Percentiles rank a stretch among this genome's conserved stretches.
phyloP scores from a whole-genome alignment of 2,888 invertebrate species.

The Dione vanillae region DNA sequence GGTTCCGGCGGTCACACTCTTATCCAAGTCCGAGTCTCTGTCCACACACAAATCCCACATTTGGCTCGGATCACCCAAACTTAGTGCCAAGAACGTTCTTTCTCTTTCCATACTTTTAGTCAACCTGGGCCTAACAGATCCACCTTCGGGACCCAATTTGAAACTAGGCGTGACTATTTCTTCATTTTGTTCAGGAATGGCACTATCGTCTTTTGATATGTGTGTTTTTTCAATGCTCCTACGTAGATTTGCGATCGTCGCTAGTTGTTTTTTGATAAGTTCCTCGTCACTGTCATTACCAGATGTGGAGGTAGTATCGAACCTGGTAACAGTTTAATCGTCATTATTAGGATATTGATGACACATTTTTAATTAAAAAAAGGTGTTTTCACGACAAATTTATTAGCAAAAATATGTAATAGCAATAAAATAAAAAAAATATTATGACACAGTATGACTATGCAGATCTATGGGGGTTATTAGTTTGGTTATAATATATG shows the following conservation, averaged over 20 bases:
- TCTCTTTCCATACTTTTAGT: slow-evolving; percentile 72
- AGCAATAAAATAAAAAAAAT: too few species aligned
- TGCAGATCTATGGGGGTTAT: too few species aligned
- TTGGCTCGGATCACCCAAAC: slow-evolving; percentile 74
- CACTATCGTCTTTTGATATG: slow-evolving; percentile 71
- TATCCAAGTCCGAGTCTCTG: slow-evolving; percentile 81
- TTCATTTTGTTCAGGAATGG: slow-evolving; percentile 73
- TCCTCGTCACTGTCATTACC: slow-evolving; percentile 88
- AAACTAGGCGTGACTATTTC: slow-evolving; percentile 85
- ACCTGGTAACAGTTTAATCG: slow-evolving; percentile 57
- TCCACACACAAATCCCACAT: slow-evolving; percentile 76
- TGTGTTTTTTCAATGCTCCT: slow-evolving; percentile 79
- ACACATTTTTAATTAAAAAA: neutral
- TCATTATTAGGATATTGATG: neutral
- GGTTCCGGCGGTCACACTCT: slow-evolving; percentile 86
- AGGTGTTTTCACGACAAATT: too few species aligned
- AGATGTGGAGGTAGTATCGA: slow-evolving; percentile 85
- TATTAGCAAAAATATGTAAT: too few species aligned
- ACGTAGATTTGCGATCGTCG: slow-evolving; percentile 72
- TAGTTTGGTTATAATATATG: too few species aligned
- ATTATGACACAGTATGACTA: too few species aligned
- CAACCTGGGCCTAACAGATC: slow-evolving; percentile 71
- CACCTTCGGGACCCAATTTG: slow-evolving; percentile 85
- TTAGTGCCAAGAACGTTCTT: slow-evolving; percentile 69
- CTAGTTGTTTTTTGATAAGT: slow-evolving; percentile 66